phyloP scores from a whole-genome alignment of 2,888 invertebrate species.

The Ashinkailepas kermadecensis region DNA sequence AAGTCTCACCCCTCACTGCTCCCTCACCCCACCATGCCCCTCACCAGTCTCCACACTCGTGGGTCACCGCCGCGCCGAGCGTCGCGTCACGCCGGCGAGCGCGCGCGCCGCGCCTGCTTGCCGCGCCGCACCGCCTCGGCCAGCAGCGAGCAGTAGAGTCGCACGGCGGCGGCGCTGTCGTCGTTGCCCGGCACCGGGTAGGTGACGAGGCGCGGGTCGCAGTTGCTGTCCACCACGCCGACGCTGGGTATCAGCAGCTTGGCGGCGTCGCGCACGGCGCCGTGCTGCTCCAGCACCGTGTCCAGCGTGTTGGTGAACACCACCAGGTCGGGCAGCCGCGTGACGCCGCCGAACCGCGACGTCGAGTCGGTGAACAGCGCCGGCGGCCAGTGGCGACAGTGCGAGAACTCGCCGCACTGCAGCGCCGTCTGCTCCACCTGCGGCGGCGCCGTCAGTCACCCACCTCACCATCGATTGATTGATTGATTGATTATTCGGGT shows the following conservation, averaged over 20 bases:
- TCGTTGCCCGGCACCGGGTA: constrained; percentile 98
- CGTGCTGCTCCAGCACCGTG: constrained; percentile 67
- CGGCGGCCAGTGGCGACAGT: constrained; percentile 56
- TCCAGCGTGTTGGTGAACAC: constrained; percentile 81
- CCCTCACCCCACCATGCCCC: no score
- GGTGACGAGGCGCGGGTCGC: constrained; percentile 85
- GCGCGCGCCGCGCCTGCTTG: constrained; percentile 46
- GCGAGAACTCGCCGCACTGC: constrained; percentile 85
- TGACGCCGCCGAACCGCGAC: constrained; percentile 70
- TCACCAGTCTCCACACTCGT: no score
- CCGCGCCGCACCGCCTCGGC: constrained; percentile 78
- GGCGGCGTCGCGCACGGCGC: constrained; percentile 72
- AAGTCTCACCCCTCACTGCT: no score
- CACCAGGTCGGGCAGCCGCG: constrained; percentile 78
- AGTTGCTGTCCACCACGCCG: constrained; percentile 85
- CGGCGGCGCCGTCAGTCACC: constrained; percentile 22
- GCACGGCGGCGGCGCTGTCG: constrained; percentile 69
- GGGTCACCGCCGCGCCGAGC: no score
- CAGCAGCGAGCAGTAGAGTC: constrained; percentile 84
- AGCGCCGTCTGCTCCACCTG: constrained; percentile 75
- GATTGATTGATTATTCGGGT: no score
- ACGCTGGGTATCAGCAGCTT: constrained; percentile 86
- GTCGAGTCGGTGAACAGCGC: constrained; percentile 82
- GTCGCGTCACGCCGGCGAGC: no score
- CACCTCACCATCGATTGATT: no score